Conservation (phyloP, 2,113 vertebrate species). For the Nyctibius bracteatus region DNA sequence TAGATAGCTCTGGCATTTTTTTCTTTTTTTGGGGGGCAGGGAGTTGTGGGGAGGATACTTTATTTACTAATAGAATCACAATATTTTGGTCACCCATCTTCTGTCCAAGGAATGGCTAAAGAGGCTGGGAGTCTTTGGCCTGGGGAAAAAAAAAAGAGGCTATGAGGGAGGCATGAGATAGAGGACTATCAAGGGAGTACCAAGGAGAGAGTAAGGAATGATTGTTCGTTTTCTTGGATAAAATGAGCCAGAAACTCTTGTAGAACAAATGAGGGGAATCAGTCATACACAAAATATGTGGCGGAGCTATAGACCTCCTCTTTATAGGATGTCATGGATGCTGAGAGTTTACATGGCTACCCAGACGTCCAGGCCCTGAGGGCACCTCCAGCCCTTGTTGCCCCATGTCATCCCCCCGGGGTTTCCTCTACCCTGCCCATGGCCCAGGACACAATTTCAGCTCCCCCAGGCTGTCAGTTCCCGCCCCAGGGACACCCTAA, state of each 20-base stretch:
- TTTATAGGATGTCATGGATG: neutral
- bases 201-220: neutral
- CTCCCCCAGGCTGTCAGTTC: fast-evolving
- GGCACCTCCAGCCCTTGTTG: neutral
- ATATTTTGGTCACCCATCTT: neutral
- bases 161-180: neutral
- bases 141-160: neutral
- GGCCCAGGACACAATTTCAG: neutral
- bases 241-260: neutral
- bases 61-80: neutral
- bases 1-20: neutral
- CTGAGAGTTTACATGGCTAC: neutral
- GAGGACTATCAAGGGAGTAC: neutral
- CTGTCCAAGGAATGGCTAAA: neutral
- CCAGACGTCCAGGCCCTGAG: neutral
- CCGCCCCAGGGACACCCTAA: neutral
- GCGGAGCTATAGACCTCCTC: neutral
- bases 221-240: neutral
- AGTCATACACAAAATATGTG: neutral
- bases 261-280: neutral
- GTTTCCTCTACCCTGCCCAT: neutral
- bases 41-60: neutral
- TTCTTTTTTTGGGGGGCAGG: neutral
- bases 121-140: neutral
- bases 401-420: neutral